These are phyloP conservation scores for Parelbella ahira DNA, from an alignment of 2,888 invertebrate genomes.

Conservation along the genomic window DNA sequence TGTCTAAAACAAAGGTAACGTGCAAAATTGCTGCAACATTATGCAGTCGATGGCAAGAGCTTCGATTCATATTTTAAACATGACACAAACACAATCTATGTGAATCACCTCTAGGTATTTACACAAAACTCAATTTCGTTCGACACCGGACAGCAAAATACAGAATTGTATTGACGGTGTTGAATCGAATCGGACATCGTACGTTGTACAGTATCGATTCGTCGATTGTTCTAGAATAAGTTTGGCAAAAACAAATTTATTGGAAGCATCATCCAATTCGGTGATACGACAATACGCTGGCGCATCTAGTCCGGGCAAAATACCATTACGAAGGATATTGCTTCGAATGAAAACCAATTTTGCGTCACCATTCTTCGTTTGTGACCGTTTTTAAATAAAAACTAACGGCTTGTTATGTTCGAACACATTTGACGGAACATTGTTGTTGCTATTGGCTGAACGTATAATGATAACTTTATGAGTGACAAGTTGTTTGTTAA, in stretches of 20 bases:
- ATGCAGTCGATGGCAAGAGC: constrained; percentile 12
- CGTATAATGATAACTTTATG: too few species aligned
- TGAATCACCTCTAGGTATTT: constrained; percentile 22
- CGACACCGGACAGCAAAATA: constrained; percentile 7
- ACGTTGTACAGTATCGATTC: constrained; percentile 13
- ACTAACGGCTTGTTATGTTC: constrained; percentile 35
- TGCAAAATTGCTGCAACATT: constrained; percentile 12
- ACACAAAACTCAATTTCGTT: constrained; percentile 24
- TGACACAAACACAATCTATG: constrained; percentile 20
- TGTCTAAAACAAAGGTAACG: constrained; percentile 2
- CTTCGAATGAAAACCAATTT: constrained; percentile 52
- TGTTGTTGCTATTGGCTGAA: too few species aligned
- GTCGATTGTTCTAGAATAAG: constrained; percentile 13
- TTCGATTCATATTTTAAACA: constrained; percentile 20
- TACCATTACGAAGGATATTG: not conserved
- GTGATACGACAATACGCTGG: constrained; percentile 16
- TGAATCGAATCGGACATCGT: constrained; percentile 17
- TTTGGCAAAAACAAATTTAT: constrained; percentile 19
- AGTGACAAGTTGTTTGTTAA: too few species aligned
- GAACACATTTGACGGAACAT: constrained; percentile 13
- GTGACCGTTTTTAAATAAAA: constrained; percentile 48
- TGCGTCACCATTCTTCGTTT: constrained; percentile 41
- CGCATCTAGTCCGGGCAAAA: constrained; percentile 15
- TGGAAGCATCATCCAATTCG: constrained; percentile 12
- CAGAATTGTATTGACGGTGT: constrained; percentile 14